Evolutionary conservation across 2,797 vertebrate genomes (phyloP).

Genomic region (Cuculus canorus): DNA sequence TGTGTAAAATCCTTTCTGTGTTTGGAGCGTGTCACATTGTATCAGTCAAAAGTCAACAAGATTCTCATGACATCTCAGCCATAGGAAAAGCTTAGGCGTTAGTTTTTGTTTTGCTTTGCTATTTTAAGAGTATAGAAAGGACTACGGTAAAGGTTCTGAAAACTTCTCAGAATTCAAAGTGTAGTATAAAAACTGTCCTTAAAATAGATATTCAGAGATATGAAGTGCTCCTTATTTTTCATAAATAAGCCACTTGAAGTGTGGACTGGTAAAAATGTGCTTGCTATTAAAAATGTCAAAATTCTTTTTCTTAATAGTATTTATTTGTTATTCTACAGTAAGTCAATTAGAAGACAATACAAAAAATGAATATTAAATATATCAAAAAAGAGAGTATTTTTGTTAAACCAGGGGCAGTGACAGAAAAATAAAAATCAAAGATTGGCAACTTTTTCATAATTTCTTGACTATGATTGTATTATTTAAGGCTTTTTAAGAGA

Average conservation of each 20-base stretch:
- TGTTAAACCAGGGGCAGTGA: not conserved
- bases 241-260: not conserved
- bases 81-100: conserved; percentile 12
- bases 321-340: not conserved
- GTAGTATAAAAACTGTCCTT: not conserved
- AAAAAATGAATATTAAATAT: not conserved
- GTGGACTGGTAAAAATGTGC: not conserved
- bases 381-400: not conserved
- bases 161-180: not conserved
- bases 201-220: not conserved
- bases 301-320: not conserved
- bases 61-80: conserved; percentile 10
- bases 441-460: not conserved
- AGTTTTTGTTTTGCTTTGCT: conserved; percentile 1
- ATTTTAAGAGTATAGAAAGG: not conserved
- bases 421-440: not conserved
- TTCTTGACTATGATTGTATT: not conserved
- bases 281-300: not conserved
- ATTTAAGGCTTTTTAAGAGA: not conserved
- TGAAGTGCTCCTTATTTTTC: not conserved
- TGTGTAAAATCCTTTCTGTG: not conserved
- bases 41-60: conserved; percentile 36
- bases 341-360: not conserved
- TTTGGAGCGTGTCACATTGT: conserved; percentile 28
- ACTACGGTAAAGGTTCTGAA: not conserved